These are phyloP conservation scores for Muscicapa striata DNA, from an alignment of 2,797 vertebrate species.

Conservation along the genomic window DNA sequence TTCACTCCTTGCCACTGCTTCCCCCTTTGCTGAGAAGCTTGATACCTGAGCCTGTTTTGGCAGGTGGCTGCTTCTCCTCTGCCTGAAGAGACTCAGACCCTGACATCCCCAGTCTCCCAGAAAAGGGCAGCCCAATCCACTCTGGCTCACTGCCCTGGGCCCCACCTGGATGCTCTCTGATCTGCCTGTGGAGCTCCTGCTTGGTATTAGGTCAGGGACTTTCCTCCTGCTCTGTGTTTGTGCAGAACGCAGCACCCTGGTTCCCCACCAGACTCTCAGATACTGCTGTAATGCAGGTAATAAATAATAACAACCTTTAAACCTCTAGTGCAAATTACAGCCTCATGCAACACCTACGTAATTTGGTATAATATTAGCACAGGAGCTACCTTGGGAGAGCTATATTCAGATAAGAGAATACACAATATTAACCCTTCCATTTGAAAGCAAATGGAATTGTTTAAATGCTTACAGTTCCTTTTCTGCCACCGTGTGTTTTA, in stretches of 20 bases:
- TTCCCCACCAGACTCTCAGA: conserved; percentile 49
- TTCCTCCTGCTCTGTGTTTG: conserved; percentile 55
- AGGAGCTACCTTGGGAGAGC: conserved; percentile 29
- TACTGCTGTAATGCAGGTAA: conserved; percentile 38
- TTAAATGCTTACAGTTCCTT: background rate
- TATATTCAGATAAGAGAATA: conserved; percentile 44
- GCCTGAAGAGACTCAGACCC: background rate
- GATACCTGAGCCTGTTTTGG: background rate
- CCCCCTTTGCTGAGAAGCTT: background rate
- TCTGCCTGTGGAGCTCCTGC: conserved; percentile 54
- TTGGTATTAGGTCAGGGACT: conserved; percentile 65
- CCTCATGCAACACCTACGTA: conserved; percentile 66
- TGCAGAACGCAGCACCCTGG: background rate
- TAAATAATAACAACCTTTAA: conserved; percentile 69
- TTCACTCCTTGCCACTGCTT: background rate
- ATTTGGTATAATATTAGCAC: conserved; percentile 62
- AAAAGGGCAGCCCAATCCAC: background rate
- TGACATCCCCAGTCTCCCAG: rapidly evolving
- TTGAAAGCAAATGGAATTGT: conserved; percentile 18
- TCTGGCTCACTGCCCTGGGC: conserved; percentile 5
- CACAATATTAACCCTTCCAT: conserved; percentile 29
- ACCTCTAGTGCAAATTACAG: conserved; percentile 61
- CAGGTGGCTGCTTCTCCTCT: background rate
- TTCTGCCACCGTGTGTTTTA: background rate
- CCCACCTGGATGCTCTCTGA: conserved; percentile 67